A percentile compares a stretch with the other conserved stretches of the same genome.
phyloP scores from a whole-genome alignment of 37 sponge, comb jelly and placozoan species.

The Oopsacas minuta region DNA sequence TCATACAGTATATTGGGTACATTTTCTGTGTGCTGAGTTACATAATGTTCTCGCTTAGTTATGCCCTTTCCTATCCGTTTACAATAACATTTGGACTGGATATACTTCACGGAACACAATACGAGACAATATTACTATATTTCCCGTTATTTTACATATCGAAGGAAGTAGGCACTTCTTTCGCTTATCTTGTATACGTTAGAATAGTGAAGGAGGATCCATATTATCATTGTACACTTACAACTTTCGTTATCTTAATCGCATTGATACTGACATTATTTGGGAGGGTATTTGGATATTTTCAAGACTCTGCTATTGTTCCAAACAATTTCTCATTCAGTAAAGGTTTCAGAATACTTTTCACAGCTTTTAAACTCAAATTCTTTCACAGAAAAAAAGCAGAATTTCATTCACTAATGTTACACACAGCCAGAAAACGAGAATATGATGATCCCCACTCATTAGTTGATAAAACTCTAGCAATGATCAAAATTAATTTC shows the following conservation, averaged over 20 bases:
- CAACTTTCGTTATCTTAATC: background rate
- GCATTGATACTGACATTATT: background rate
- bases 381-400: background rate
- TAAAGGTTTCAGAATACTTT: background rate
- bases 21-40: background rate
- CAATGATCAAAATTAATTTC: background rate
- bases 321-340: background rate
- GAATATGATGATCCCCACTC: background rate
- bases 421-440: background rate
- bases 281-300: background rate
- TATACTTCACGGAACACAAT: background rate
- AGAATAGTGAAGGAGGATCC: background rate
- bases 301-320: background rate
- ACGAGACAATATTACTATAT: background rate
- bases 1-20: background rate
- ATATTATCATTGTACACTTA: background rate
- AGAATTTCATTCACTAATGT: background rate
- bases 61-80: background rate
- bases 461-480: background rate
- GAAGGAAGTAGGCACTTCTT: background rate
- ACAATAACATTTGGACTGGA: background rate
- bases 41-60: background rate
- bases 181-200: background rate
- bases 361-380: background rate
- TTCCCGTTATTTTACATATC: background rate